Conservation (phyloP, 1,140 invertebrate genomes). For the Drosophila nikananu region DNA sequence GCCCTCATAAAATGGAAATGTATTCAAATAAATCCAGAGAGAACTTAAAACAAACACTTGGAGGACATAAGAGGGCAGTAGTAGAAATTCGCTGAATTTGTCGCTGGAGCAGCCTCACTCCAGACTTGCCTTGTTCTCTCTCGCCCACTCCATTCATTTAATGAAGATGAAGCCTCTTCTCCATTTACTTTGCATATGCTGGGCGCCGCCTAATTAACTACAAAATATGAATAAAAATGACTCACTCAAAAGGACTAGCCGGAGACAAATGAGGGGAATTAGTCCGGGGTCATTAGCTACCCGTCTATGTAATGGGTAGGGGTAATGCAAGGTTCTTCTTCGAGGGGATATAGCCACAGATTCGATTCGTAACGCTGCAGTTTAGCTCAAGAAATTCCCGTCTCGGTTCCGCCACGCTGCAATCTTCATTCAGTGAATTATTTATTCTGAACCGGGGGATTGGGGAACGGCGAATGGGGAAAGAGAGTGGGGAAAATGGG, state of each 20-base stretch:
- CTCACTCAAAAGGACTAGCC: constrained; percentile 9
- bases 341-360: background rate
- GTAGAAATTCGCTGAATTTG: background rate
- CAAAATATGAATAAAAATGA: constrained; percentile 60
- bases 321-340: background rate
- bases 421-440: constrained; percentile 37
- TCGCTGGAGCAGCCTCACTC: background rate
- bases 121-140: no score
- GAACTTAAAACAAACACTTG: background rate
- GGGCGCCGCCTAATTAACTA: constrained; percentile 52
- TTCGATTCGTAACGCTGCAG: constrained; percentile 12
- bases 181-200: constrained; percentile 40
- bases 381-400: background rate
- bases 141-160: constrained; percentile 21
- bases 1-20: background rate
- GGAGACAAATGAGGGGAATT: constrained; percentile 45
- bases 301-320: background rate
- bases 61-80: background rate
- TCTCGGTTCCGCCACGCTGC: constrained; percentile 6
- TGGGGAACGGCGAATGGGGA: constrained; percentile 1
- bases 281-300: constrained; percentile 16
- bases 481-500: background rate
- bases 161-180: constrained; percentile 27
- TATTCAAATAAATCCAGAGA: background rate
- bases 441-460: constrained; percentile 17